These are phyloP conservation scores for Thymelicus lineola DNA, from an alignment of 2,888 invertebrate species.

Conservation along the genomic window DNA sequence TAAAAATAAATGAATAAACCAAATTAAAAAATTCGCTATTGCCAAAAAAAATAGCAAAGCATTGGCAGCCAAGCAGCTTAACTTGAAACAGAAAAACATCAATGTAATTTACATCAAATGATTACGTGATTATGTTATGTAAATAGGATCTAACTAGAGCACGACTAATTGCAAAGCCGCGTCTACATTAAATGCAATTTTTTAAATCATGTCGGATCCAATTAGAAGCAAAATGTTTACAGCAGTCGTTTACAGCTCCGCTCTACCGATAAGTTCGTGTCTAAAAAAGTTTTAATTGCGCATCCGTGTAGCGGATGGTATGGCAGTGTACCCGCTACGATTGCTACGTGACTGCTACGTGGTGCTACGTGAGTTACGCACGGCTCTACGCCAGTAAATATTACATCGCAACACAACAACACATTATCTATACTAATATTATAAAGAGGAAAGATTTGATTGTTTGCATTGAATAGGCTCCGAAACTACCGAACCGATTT, in stretches of 20 bases:
- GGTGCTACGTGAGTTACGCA: background rate
- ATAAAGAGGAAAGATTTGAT: too few species aligned
- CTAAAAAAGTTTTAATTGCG: slow-evolving; percentile 67
- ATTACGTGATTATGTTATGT: background rate
- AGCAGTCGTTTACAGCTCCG: slow-evolving; percentile 60
- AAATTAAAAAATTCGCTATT: too few species aligned
- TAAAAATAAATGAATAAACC: too few species aligned
- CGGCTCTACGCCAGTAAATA: too few species aligned
- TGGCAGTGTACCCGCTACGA: slow-evolving; percentile 42
- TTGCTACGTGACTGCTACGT: slow-evolving; percentile 42
- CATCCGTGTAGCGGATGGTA: slow-evolving; percentile 45
- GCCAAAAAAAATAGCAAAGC: too few species aligned
- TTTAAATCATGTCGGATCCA: slow-evolving; percentile 53
- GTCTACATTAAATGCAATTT: slow-evolving; percentile 22
- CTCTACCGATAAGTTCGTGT: slow-evolving; percentile 56
- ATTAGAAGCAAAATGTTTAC: slow-evolving; percentile 59
- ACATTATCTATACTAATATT: too few species aligned
- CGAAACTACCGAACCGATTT: too few species aligned
- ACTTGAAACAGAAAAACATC: background rate
- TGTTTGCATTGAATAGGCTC: too few species aligned
- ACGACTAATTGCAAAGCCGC: slow-evolving; percentile 24
- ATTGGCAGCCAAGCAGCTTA: too few species aligned
- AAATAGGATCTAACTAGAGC: slow-evolving; percentile 3
- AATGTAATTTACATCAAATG: background rate
- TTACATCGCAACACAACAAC: too few species aligned